Evolutionary conservation across 1,140 invertebrate genomes (phyloP), one percentile per base, ranked within the genome.

Genomic region (Plodia interpunctella): DNA sequence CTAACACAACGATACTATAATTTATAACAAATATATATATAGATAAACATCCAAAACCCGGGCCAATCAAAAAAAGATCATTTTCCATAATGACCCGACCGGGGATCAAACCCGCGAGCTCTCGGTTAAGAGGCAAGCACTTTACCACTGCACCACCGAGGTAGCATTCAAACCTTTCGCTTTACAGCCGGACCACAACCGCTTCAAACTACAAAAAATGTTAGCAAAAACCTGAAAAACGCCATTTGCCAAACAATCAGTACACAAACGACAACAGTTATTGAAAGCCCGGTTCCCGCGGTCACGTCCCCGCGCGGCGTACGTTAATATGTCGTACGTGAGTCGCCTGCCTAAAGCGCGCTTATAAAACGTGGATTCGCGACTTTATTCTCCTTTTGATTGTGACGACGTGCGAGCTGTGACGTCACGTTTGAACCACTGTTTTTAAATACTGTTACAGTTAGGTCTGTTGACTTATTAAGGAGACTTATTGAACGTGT

Each of bases 261-360:
- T 17, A 44, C 38, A 44, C 15, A 44, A 44, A 44, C 38, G 38
- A 44, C 38, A 44, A 44, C 38, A 44, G 38, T 79, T 76, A 83
- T 80, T 78, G 77, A 79, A 82, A 76, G 65, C 69, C 70, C 68
- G 57, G 64, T 60, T 61, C 64, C 68, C 66, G 65, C 66, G 65
- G 72, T 74, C 83, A 82, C 81, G 81, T 79, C 64, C 72, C 65
- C 72, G 70, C 70, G 58, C 70, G 72, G 78, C 79, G 81, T 80
- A 83, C 83, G 81, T 87, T 87, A 87, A 87, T 87, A 80, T 80
- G 78, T 76, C 67, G 74, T 72, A 79, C 81, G 83, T 87, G 81
- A 57, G 72, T 57, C 20, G 83, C 68, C 56, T 78, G 73, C 76
- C 74, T 83, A 81, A 83, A 74, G 72, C 60, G 21, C 70, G 68